Evolutionary conservation across 2,113 vertebrate species (phyloP), one percentile per base, ranked within the genome.

Genomic region (Alethe castanea): DNA sequence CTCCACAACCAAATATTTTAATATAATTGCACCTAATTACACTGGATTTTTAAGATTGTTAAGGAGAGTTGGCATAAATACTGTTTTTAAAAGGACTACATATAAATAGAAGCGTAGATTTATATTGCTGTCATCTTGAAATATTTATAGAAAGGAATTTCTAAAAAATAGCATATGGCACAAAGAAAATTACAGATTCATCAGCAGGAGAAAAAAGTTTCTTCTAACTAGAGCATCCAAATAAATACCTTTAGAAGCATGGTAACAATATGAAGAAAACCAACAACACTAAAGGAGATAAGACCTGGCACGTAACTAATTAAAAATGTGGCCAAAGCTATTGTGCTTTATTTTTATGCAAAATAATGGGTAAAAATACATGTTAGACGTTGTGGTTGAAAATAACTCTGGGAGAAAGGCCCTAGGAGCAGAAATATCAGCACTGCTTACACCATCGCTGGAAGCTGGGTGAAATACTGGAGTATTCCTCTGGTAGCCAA

Each of bases 1-100:
- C 61, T 23, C 64, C 50, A 86, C 77, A 90, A 77, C 78, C 42
- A 82, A 94, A 89, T 81, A 86, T 94, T 95, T 96, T 82, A 86
- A 88, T 56, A 54, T 85, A 92, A 85, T 81, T 95, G 67, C 70
- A 95, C 52, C 54, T 81, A 92, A 96, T 95, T 90, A 84, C 31
- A 44, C 60, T 15, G 6, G 19, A 73, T 81, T 96, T 81, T 87
- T 62, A 86, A 94, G 54, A 25, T 26, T 91, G 59, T 64, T 91
- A 45, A 95, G 85, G 35, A 59, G 26, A 53, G 20, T 69, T 96
- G 91, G 74, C 74, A 79, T 88, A 96, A 97, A 88, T 70, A 70
- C 50, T 26, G 6, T 36, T 36, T 81, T 94, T 89, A 85, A 77
- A 94, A 92, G 54, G 35, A 79, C 56, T 85, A 53, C 66, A 61